Conservation (phyloP, 2,888 invertebrate species). For the Leptopilina drosophilae region DNA sequence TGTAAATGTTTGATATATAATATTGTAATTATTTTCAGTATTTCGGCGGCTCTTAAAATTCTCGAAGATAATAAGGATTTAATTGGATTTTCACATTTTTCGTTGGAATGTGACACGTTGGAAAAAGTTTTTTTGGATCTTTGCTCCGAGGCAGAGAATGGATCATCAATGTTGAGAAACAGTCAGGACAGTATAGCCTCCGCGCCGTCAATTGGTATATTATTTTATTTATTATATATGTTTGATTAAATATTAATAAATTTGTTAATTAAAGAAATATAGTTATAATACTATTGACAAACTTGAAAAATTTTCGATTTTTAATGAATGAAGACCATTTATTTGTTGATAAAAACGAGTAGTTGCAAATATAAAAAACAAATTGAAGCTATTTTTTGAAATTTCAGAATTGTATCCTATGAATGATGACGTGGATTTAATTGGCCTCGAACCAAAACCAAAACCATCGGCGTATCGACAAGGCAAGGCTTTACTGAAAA, state of each 20-base stretch:
- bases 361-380: no score
- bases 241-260: no score
- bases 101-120: slow-evolving; percentile 81
- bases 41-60: slow-evolving; percentile 76
- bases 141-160: slow-evolving; percentile 76
- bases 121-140: slow-evolving; percentile 82
- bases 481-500: slow-evolving; percentile 78
- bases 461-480: slow-evolving; percentile 66
- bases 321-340: no score
- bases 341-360: no score
- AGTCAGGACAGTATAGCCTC: slow-evolving; percentile 60
- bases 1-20: neutral
- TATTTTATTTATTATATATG: neutral
- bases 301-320: neutral
- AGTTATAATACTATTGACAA: neutral
- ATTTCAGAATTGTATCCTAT: neutral
- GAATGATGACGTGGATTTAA: slow-evolving; percentile 56
- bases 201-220: slow-evolving; percentile 52
- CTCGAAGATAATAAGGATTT: slow-evolving; percentile 78
- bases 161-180: slow-evolving; percentile 51
- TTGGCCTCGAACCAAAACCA: slow-evolving; percentile 58
- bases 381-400: neutral
- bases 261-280: no score
- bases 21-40: slow-evolving; percentile 70
- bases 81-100: slow-evolving; percentile 78